These are phyloP conservation scores for Etheostoma cragini DNA, from an alignment of 2,113 vertebrate species.

Conservation along the genomic window DNA sequence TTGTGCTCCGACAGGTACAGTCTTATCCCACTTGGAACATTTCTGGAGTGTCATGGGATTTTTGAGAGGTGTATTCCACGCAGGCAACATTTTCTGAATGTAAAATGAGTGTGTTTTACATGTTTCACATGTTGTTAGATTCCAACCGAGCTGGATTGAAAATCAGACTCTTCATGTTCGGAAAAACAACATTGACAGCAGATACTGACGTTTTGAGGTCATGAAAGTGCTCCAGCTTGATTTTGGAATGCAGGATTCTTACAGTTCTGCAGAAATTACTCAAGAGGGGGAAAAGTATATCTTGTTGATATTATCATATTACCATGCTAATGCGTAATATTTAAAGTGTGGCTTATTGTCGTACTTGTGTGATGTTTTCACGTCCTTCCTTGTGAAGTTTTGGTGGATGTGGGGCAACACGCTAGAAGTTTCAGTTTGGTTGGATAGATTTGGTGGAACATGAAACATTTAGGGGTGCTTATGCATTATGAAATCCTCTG, in stretches of 20 bases:
- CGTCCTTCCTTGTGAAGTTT: not conserved
- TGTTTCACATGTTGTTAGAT: not conserved
- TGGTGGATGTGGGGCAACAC: slow-evolving; percentile 32
- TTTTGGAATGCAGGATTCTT: not conserved
- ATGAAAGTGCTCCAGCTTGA: not conserved
- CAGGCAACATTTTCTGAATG: not conserved
- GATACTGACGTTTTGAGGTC: slow-evolving; percentile 43
- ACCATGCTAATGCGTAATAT: not conserved
- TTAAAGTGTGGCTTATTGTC: not conserved
- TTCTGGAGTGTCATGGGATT: not conserved
- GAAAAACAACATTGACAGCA: not conserved
- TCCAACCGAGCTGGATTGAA: not conserved
- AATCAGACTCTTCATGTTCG: slow-evolving; percentile 1
- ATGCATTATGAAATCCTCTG: slow-evolving; percentile 48
- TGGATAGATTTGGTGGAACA: slow-evolving; percentile 18
- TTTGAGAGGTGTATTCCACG: not conserved
- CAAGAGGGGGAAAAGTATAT: not conserved
- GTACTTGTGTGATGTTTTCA: not conserved
- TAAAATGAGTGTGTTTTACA: not conserved
- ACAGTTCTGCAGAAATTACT: not conserved
- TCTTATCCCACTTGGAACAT: not conserved
- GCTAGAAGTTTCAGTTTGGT: slow-evolving; percentile 25
- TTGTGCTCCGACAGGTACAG: slow-evolving; percentile 84
- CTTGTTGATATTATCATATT: not conserved
- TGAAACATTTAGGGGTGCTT: slow-evolving; percentile 43